Conservation (phyloP, 2,888 invertebrate genomes). For the Trilocha varians region DNA sequence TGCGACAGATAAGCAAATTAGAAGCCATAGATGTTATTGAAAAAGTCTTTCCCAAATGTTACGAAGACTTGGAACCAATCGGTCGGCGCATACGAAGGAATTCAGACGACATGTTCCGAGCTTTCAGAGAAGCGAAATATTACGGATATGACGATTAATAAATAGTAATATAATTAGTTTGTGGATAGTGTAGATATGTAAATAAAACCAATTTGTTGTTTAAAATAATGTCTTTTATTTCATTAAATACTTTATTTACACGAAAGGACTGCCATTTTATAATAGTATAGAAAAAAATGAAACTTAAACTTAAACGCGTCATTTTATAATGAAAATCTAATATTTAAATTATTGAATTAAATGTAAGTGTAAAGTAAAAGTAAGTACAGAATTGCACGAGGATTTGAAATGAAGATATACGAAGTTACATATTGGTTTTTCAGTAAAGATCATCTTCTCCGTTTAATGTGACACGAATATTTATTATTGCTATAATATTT, state of each 20-base stretch:
- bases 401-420: no score
- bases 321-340: no score
- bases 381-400: no score
- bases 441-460: no score
- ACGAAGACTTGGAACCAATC: constrained; percentile 92
- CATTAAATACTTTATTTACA: constrained; percentile 41
- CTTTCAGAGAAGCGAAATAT: constrained; percentile 82
- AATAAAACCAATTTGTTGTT: constrained; percentile 47
- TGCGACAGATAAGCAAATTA: constrained; percentile 79
- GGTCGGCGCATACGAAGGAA: constrained; percentile 84
- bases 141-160: constrained; percentile 80
- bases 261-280: constrained; percentile 24
- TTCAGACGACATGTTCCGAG: constrained; percentile 82
- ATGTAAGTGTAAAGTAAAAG: no score
- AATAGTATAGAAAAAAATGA: constrained; percentile 27
- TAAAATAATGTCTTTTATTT: constrained; percentile 73
- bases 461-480: no score
- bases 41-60: constrained; percentile 91
- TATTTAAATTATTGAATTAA: no score
- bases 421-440: no score
- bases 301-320: no score
- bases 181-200: constrained; percentile 23
- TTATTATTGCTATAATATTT: no score
- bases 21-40: constrained; percentile 86
- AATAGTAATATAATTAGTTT: constrained; percentile 1